phyloP scores from a whole-genome alignment of 2,888 invertebrate species.

The Drosophila atroscutellata region DNA sequence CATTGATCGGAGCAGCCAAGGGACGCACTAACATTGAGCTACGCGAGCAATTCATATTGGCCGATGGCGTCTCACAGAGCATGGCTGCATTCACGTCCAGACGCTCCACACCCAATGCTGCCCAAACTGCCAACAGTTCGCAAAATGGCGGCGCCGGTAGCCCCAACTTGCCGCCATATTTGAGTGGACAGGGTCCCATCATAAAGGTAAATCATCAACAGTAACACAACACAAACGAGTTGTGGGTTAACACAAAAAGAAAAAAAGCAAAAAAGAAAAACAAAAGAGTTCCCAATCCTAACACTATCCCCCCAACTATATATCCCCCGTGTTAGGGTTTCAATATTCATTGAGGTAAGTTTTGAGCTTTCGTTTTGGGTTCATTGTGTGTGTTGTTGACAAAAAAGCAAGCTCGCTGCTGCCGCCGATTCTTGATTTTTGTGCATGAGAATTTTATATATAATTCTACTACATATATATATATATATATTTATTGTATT shows the following conservation, averaged over 20 bases:
- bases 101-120: slow-evolving; percentile 92
- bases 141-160: slow-evolving; percentile 85
- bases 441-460: slow-evolving; percentile 66
- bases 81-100: slow-evolving; percentile 99
- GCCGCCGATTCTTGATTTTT: slow-evolving; percentile 63
- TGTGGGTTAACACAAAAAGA: slow-evolving; percentile 40
- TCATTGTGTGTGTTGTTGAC: slow-evolving; percentile 78
- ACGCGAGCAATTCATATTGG: slow-evolving; percentile 99
- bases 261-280: slow-evolving; percentile 24
- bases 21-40: slow-evolving; percentile 99
- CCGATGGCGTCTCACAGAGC: slow-evolving; percentile 98
- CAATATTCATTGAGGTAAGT: slow-evolving; percentile 63
- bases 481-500: slow-evolving; percentile 27
- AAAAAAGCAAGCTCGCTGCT: slow-evolving; percentile 61
- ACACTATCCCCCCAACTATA: slow-evolving; percentile 21
- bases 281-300: slow-evolving; percentile 12
- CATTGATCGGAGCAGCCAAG: slow-evolving; percentile 90
- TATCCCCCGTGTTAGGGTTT: slow-evolving; percentile 18
- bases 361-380: slow-evolving; percentile 59
- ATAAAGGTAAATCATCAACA: slow-evolving; percentile 91
- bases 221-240: slow-evolving; percentile 33
- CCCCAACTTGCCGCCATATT: slow-evolving; percentile 85
- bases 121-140: slow-evolving; percentile 83
- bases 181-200: slow-evolving; percentile 92
- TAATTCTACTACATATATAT: slow-evolving; percentile 35